Evolutionary conservation across 2,797 vertebrate species (phyloP).

Genomic region (Xerus rutilus): DNA sequence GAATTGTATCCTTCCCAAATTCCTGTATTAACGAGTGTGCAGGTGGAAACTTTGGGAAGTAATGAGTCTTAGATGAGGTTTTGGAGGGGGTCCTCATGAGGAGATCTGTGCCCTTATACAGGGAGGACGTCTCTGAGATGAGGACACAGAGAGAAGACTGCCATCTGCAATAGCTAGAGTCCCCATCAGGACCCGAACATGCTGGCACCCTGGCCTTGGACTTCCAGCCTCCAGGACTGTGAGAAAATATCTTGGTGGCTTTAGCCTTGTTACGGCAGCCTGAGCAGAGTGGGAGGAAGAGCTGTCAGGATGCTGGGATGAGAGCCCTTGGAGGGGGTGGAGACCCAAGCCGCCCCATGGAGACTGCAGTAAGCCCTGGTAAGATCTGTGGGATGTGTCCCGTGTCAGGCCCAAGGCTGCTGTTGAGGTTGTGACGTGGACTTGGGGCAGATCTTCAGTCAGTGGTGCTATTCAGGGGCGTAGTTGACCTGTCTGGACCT

Average conservation of each 20-base stretch:
- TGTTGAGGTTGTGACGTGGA: no score
- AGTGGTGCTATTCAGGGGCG: not conserved
- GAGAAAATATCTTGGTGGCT: not conserved
- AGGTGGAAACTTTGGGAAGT: not conserved
- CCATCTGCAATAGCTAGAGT: not conserved
- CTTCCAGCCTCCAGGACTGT: not conserved
- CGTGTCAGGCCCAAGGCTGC: not conserved
- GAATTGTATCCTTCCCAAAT: not conserved
- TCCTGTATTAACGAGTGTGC: no score
- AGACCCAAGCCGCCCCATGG: rapidly evolving
- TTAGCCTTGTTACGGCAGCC: not conserved
- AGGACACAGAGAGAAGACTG: not conserved
- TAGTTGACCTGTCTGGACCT: not conserved
- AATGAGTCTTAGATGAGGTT: not conserved
- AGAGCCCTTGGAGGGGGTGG: rapidly evolving
- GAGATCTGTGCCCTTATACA: not conserved
- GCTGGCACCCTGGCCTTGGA: not conserved
- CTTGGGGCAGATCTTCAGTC: not conserved
- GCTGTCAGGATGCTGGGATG: not conserved
- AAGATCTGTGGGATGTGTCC: not conserved
- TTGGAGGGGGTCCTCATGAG: not conserved
- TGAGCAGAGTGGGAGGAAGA: not conserved
- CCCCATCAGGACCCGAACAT: rapidly evolving
- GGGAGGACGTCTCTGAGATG: no score
- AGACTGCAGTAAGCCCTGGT: not conserved